Conservation (phyloP, 2,888 invertebrate species). For the Lottia scabra region DNA sequence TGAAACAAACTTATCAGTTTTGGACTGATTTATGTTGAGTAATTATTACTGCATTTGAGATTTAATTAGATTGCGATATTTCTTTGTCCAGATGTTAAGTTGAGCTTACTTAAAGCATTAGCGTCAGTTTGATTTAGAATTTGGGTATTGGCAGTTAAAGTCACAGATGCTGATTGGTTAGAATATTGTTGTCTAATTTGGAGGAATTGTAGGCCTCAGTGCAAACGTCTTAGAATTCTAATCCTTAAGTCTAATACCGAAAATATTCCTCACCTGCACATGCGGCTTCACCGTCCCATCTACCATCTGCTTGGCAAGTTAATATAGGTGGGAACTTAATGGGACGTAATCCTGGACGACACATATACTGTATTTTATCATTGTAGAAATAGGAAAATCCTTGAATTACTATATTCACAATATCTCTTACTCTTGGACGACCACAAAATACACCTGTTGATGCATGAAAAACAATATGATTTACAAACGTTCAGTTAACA, state of each 20-base stretch:
- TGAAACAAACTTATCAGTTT: no score
- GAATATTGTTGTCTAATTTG: no score
- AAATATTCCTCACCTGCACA: constrained; percentile 63
- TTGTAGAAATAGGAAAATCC: constrained; percentile 54
- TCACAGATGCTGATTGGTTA: no score
- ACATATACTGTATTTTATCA: constrained; percentile 54
- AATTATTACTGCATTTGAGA: no score
- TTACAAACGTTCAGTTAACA: background rate
- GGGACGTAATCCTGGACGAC: constrained; percentile 58
- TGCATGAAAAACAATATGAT: background rate
- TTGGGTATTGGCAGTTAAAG: no score
- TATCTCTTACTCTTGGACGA: constrained; percentile 48
- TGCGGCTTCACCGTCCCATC: constrained; percentile 71
- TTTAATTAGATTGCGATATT: no score
- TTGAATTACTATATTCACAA: constrained; percentile 48
- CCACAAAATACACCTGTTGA: constrained; percentile 57
- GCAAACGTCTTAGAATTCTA: no score
- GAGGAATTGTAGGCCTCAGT: no score
- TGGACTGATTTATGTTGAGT: no score
- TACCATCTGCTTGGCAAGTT: constrained; percentile 74
- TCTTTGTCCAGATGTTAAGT: no score
- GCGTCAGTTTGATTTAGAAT: no score
- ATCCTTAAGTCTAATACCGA: background rate
- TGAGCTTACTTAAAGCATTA: no score
- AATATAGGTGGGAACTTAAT: constrained; percentile 45